Evolutionary conservation across 2,888 invertebrate species (phyloP).

Genomic region (Fabriciana adippe): DNA sequence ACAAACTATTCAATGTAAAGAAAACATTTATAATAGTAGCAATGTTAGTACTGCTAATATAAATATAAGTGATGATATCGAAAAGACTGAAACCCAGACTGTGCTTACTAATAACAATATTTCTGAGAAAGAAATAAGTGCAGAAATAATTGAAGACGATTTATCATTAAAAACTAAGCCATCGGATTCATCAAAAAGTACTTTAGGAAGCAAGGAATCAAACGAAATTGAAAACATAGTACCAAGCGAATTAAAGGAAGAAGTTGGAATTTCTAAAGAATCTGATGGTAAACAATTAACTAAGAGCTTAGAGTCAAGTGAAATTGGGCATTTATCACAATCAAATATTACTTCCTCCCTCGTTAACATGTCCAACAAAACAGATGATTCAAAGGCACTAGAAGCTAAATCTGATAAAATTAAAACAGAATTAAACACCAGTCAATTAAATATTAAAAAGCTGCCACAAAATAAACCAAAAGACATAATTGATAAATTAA

Average conservation of each 20-base stretch:
- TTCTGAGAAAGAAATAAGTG: not conserved
- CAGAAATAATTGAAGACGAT: not conserved
- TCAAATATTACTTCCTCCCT: too few relatives aligned
- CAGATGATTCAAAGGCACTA: too few relatives aligned
- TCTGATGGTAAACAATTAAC: too few relatives aligned
- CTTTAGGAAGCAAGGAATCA: not conserved
- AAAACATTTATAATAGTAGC: not conserved
- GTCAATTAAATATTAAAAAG: too few relatives aligned
- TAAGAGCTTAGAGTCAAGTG: too few relatives aligned
- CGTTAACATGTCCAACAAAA: too few relatives aligned
- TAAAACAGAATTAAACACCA: too few relatives aligned
- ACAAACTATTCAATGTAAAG: not conserved
- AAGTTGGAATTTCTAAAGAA: too few relatives aligned
- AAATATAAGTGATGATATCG: not conserved
- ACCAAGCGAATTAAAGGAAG: not conserved
- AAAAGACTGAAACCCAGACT: not conserved
- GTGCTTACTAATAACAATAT: not conserved
- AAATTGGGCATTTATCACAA: too few relatives aligned
- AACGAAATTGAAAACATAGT: not conserved
- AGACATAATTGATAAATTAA: too few relatives aligned
- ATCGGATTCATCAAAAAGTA: not conserved
- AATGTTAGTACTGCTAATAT: not conserved
- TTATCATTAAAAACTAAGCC: not conserved
- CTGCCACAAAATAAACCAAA: too few relatives aligned
- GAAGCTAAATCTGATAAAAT: too few relatives aligned